Conservation (phyloP, 2,113 vertebrate species). For the Sebastes schlegelii region DNA sequence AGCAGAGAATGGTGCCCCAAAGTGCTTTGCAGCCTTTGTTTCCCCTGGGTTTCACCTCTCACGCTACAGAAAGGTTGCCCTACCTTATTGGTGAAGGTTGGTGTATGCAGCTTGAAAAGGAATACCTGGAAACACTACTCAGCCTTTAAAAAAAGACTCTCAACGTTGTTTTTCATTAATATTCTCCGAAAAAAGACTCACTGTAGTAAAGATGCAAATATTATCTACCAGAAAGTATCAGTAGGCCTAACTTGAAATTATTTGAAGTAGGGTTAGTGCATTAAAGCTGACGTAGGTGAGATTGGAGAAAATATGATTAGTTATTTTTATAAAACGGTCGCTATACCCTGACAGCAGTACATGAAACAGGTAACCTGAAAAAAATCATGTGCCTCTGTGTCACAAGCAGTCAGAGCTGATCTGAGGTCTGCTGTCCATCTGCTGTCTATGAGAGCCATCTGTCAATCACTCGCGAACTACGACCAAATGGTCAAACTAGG, state of each 20-base stretch:
- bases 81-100: not conserved
- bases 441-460: too few species aligned
- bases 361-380: too few species aligned
- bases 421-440: too few species aligned
- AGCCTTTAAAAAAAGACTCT: not conserved
- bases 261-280: not conserved
- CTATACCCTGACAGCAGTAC: too few species aligned
- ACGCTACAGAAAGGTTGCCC: not conserved
- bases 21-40: not conserved
- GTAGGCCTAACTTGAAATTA: not conserved
- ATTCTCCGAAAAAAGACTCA: not conserved
- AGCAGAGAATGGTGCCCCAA: not conserved
- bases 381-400: too few species aligned
- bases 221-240: not conserved
- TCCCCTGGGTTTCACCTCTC: not conserved
- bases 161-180: not conserved
- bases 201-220: not conserved
- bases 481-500: too few species aligned
- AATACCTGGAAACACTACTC: not conserved
- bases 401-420: too few species aligned
- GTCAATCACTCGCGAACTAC: too few species aligned
- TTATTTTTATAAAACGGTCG: too few species aligned
- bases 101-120: not conserved
- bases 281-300: not conserved
- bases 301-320: too few species aligned